Evolutionary conservation across 2,113 vertebrate genomes (phyloP).

Genomic region (Cyanistes caeruleus): DNA sequence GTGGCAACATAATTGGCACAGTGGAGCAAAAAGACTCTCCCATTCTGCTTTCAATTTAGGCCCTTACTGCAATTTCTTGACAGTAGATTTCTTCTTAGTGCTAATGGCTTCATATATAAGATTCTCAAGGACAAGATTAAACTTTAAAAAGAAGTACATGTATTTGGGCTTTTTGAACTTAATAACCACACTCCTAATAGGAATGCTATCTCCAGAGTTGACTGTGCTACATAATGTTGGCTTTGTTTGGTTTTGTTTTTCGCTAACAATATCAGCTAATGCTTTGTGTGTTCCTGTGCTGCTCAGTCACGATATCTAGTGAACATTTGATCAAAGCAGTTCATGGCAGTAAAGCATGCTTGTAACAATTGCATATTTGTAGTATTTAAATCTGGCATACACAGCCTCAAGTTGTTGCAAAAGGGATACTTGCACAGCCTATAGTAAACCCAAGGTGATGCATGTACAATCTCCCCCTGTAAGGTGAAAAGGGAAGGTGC

Average conservation of each 20-base stretch:
- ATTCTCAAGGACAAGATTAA: slow-evolving; percentile 55
- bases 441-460: slow-evolving; percentile 16
- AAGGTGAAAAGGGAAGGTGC: slow-evolving; percentile 31
- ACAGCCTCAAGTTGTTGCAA: background rate
- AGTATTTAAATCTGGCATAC: background rate
- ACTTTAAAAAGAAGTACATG: slow-evolving; percentile 43
- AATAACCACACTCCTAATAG: slow-evolving; percentile 22
- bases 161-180: slow-evolving; percentile 27
- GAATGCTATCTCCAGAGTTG: background rate
- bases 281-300: background rate
- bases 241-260: background rate
- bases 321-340: slow-evolving; percentile 10
- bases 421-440: slow-evolving; percentile 14
- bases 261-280: background rate
- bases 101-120: slow-evolving; percentile 44
- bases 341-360: background rate
- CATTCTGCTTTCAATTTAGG: slow-evolving; percentile 83
- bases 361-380: background rate
- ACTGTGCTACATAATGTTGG: background rate
- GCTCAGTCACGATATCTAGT: background rate
- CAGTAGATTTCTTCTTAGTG: slow-evolving; percentile 67
- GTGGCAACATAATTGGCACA: slow-evolving; percentile 69
- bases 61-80: slow-evolving; percentile 81
- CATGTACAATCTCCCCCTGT: background rate
- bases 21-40: slow-evolving; percentile 72